Evolutionary conservation across 1,140 invertebrate species (phyloP).

Genomic region (Brachionus manjavacas): DNA sequence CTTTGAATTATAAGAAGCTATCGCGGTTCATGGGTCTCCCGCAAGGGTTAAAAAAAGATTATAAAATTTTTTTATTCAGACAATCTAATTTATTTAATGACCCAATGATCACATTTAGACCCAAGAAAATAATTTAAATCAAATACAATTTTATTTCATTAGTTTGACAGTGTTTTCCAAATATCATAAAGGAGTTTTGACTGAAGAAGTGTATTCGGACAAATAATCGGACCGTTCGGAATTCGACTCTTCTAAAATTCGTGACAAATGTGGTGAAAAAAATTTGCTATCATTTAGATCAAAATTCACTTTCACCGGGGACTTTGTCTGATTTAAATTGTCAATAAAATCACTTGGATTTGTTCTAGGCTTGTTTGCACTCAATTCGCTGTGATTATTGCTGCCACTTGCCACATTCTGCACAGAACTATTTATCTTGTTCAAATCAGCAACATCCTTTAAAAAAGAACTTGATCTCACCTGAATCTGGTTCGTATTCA

Average conservation of each 20-base stretch:
- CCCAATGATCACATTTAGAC: too few relatives aligned
- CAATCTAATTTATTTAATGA: too few relatives aligned
- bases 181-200: neutral
- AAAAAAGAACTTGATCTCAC: neutral
- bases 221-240: neutral
- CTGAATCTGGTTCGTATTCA: neutral
- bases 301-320: neutral
- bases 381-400: neutral
- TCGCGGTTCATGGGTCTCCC: too few relatives aligned
- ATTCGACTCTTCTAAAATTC: neutral
- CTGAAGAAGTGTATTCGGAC: neutral
- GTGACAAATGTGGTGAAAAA: conserved; percentile 8
- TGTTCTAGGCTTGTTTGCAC: neutral
- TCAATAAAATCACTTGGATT: conserved; percentile 1
- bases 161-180: too few relatives aligned
- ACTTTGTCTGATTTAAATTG: neutral
- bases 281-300: conserved; percentile 15
- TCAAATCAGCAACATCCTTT: neutral
- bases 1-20: too few relatives aligned
- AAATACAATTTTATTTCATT: too few relatives aligned
- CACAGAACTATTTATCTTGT: neutral
- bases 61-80: too few relatives aligned
- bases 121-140: too few relatives aligned
- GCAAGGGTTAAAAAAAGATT: too few relatives aligned
- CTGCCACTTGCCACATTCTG: neutral